Evolutionary conservation across 2,113 vertebrate species (phyloP).

Genomic region (Carassius carassius): DNA sequence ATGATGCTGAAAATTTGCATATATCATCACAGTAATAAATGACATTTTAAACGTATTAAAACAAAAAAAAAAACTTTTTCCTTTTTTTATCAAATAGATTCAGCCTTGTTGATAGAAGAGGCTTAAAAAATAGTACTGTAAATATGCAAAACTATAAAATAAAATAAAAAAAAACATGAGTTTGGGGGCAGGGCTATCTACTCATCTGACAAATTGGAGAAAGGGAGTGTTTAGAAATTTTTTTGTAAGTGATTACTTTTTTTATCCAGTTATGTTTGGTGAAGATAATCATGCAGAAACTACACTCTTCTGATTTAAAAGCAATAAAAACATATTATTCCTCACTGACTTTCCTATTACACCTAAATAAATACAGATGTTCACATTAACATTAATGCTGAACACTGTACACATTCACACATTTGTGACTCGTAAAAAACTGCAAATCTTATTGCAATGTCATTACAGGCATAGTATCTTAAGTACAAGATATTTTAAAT

Average conservation of each 20-base stretch:
- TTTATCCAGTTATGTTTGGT: neutral
- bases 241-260: neutral
- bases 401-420: neutral
- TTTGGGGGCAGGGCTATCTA: neutral
- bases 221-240: neutral
- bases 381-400: neutral
- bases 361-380: slow-evolving; percentile 36
- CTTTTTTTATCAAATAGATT: neutral
- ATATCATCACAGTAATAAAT: too few species aligned
- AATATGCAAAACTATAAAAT: neutral
- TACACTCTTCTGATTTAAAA: neutral
- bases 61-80: neutral
- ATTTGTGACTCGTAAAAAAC: neutral
- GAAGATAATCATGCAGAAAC: neutral
- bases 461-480: neutral
- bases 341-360: slow-evolving; percentile 21
- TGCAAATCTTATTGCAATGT: too few species aligned
- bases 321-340: slow-evolving; percentile 4
- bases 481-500: neutral
- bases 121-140: too few species aligned
- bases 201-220: neutral
- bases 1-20: too few species aligned
- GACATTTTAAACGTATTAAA: too few species aligned
- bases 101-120: neutral
- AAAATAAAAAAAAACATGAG: neutral